Evolutionary conservation across 1,140 invertebrate genomes (phyloP).

Genomic region (Littorina saxatilis): DNA sequence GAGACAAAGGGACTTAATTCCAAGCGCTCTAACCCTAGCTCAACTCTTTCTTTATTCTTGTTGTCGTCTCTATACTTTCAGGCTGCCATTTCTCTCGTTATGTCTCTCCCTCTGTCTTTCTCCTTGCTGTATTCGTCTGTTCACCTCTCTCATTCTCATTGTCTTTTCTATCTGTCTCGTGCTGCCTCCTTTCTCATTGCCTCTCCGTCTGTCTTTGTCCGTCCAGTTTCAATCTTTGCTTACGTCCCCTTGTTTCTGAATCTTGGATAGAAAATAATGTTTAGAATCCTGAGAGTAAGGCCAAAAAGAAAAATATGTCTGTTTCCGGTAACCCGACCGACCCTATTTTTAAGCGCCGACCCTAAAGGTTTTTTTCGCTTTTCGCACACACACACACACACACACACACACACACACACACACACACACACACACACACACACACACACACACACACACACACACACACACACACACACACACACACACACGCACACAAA

Average conservation of each 20-base stretch:
- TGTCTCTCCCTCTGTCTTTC: not conserved
- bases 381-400: constrained; percentile 21
- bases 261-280: too few relatives aligned
- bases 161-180: not conserved
- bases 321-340: too few relatives aligned
- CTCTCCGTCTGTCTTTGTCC: not conserved
- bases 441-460: constrained; percentile 18
- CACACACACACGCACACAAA: not conserved
- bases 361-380: too few relatives aligned
- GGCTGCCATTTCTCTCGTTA: not conserved
- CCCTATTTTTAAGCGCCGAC: too few relatives aligned
- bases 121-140: too few relatives aligned
- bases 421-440: constrained; percentile 10
- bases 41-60: not conserved
- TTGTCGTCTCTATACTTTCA: not conserved
- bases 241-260: constrained; percentile 49
- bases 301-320: too few relatives aligned
- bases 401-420: constrained; percentile 21
- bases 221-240: too few relatives aligned
- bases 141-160: not conserved
- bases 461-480: constrained; percentile 16
- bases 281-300: too few relatives aligned
- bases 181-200: not conserved
- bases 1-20: too few relatives aligned
- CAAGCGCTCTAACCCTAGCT: too few relatives aligned